A percentile compares a stretch with the other conserved stretches of the same genome.
Evolutionary conservation across 2,113 vertebrate genomes (phyloP).

Genomic region (Vanacampus margaritifer): DNA sequence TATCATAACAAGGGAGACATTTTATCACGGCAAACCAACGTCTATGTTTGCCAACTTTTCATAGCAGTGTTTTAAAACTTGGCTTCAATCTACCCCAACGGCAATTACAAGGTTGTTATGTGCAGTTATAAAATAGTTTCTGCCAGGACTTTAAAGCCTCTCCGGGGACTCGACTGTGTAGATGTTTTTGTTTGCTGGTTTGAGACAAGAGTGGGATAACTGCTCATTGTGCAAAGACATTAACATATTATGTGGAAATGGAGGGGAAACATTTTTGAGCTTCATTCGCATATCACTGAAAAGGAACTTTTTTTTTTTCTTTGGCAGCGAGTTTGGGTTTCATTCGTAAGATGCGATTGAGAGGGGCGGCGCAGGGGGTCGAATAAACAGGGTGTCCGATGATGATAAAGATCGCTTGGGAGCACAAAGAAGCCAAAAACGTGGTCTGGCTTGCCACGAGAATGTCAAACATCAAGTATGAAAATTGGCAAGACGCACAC

Average conservation of each 20-base stretch:
- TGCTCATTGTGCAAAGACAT: constrained; percentile 3
- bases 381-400: constrained; percentile 9
- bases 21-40: not conserved
- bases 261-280: constrained; percentile 9
- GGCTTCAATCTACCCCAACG: constrained; percentile 32
- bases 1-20: not conserved
- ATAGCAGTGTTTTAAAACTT: constrained; percentile 37
- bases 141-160: constrained; percentile 22
- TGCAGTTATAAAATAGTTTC: constrained; percentile 19
- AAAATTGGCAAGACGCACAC: constrained; percentile 35
- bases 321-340: not conserved
- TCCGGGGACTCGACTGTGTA: constrained; percentile 7
- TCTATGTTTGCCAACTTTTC: constrained; percentile 18
- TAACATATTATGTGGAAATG: constrained; percentile 1
- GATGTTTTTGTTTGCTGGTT: constrained; percentile 23
- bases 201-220: constrained; percentile 7
- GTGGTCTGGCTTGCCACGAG: constrained; percentile 34
- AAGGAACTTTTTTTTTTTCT: constrained; percentile 12
- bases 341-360: constrained; percentile 19
- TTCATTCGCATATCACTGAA: not conserved
- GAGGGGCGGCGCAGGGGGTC: not conserved
- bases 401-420: constrained; percentile 48
- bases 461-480: constrained; percentile 58
- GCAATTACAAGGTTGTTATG: constrained; percentile 49
- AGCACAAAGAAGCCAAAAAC: constrained; percentile 46